Base-by-base conservation (phyloP, 1,140 invertebrate genomes). In the Lasioglossum baleicum region DNA sequence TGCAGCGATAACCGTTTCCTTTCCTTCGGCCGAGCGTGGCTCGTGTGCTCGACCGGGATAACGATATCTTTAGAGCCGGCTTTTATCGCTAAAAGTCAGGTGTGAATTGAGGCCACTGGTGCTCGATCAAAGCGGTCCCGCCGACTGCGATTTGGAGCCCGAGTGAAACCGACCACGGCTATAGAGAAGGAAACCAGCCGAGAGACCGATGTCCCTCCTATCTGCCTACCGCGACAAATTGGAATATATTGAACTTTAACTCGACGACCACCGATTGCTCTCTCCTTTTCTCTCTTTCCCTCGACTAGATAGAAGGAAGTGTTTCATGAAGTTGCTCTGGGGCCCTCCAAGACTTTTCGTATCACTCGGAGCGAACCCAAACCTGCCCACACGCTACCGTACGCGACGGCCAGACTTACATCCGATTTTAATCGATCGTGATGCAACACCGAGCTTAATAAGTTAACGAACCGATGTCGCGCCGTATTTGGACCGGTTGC, bases 41-140 rank as follows among this genome's bases (percentile, higher is more conserved):
- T 82, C 60, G 67, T 74, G 63, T 31, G 31, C 67, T 42, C 60
- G 64, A 31, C 48, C n/a, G 74, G 83, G 73, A 87, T 88, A 88
- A 88, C 79, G 77, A 85, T 90, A 90, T 90, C 89, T 89, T 87
- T 87, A 86, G 73, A 88, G 69, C 74, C 51, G 60, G 76, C 63
- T 80, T 90, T 91, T 90, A 90, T 91, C 90, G 83, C 67, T 70
- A 58, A 81, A 81, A 88, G 84, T 88, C 87, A 89, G 88, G 90
- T 91, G 89, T 91, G 88, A 90, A 91, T 90, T 85, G 82, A 82
- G 74, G 72, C 87, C 85, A 83, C 78, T 73, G 78, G 71, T 81
- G 78, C 73, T 72, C 58, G 84, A 84, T 88, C 84, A 84, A 88
- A 88, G 79, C 48, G 26, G 63, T 61, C 56, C 66, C 61, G 76